A percentile compares a stretch with the other conserved stretches of the same genome.
Evolutionary conservation across 2,113 vertebrate genomes (phyloP).

Genomic region (Eira barbara): DNA sequence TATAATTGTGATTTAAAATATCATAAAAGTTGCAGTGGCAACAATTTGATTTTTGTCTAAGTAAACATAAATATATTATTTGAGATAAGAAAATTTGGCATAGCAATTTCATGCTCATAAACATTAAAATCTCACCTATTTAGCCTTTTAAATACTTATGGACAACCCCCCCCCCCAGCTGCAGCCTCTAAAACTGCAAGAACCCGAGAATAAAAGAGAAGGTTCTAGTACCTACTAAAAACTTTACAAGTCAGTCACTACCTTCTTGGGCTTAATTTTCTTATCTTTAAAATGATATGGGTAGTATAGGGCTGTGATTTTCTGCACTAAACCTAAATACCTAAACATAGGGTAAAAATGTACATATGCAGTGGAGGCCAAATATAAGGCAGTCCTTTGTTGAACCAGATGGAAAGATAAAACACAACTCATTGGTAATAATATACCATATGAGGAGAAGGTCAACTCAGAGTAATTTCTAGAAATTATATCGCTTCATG

Average conservation of each 20-base stretch:
- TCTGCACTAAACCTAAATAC: not conserved
- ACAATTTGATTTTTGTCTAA: constrained; percentile 15
- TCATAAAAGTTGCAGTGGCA: not conserved
- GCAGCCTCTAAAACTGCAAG: not conserved
- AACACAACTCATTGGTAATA: not conserved
- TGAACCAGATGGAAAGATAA: not conserved
- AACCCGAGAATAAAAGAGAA: not conserved
- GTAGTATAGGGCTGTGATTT: not conserved
- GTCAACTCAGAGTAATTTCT: not conserved
- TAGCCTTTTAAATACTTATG: not conserved
- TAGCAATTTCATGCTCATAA: not conserved
- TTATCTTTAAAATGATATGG: not conserved
- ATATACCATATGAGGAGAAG: not conserved
- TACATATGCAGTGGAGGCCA: not conserved
- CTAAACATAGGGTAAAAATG: not conserved
- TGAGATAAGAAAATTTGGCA: not conserved
- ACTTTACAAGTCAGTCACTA: not conserved
- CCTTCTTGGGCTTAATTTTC: not conserved
- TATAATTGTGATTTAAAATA: not conserved
- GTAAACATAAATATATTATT: not conserved
- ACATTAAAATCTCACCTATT: constrained; percentile 24
- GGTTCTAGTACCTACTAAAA: not conserved
- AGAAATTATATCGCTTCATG: not conserved
- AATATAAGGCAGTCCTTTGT: not conserved
- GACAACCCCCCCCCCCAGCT: not conserved